Evolutionary conservation across 2,888 invertebrate genomes (phyloP).

Genomic region (Heliconius sara): DNA sequence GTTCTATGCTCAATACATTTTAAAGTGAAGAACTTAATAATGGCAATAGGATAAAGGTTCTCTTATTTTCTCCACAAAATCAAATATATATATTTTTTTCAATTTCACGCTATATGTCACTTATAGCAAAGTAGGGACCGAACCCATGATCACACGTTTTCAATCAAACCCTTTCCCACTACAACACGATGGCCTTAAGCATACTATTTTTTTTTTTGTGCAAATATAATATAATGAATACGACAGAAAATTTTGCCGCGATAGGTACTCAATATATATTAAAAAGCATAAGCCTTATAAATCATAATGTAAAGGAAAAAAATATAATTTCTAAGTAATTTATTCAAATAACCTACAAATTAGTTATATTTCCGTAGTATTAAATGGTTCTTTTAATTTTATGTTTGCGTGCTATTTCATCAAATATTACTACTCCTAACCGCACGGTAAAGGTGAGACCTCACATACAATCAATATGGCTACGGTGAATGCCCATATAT

Average conservation of each 20-base stretch:
- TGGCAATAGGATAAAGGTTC: not conserved
- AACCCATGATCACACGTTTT: no score
- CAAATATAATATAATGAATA: no score
- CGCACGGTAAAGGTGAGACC: not conserved
- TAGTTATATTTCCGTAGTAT: not conserved
- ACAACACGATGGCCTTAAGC: no score
- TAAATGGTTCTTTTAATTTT: slow-evolving; percentile 1
- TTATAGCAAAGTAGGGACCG: no score
- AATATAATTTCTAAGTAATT: not conserved
- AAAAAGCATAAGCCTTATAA: not conserved
- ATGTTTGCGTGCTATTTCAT: slow-evolving; percentile 5
- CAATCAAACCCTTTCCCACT: no score
- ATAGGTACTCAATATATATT: no score
- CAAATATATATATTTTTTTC: not conserved
- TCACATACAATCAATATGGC: not conserved
- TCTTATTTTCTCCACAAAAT: not conserved
- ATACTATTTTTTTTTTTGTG: no score
- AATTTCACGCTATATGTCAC: no score
- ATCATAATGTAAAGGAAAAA: not conserved
- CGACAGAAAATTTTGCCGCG: no score
- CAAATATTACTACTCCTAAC: not conserved
- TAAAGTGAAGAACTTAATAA: not conserved
- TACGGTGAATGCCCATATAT: not conserved
- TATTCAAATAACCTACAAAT: not conserved
- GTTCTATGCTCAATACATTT: not conserved